phyloP scores from a whole-genome alignment of 2,797 vertebrate genomes.

The Acrossocheilus wenchowensis region DNA sequence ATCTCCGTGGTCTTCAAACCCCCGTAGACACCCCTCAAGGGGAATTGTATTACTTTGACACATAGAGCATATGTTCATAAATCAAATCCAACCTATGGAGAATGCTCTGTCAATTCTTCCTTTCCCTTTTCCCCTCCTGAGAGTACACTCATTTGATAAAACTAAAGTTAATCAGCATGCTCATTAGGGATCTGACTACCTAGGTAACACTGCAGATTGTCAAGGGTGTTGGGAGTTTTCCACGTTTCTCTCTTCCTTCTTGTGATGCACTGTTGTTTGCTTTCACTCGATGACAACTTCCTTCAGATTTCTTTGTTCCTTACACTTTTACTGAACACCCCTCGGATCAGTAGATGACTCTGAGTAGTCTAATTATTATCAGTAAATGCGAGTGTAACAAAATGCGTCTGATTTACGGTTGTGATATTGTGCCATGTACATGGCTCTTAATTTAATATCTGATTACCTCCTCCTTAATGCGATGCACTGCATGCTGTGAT shows the following conservation, averaged over 20 bases:
- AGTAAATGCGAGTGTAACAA: conserved; percentile 17
- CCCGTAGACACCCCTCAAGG: conserved; percentile 40
- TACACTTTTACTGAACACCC: not conserved
- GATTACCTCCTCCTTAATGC: conserved; percentile 34
- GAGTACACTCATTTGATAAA: conserved; percentile 55
- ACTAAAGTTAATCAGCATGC: conserved; percentile 57
- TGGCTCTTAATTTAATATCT: conserved; percentile 48
- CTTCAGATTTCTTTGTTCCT: not conserved
- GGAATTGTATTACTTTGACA: conserved; percentile 55
- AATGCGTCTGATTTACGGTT: conserved; percentile 19
- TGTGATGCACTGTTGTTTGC: not conserved
- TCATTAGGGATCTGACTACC: conserved; percentile 49
- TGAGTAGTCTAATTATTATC: conserved; percentile 17
- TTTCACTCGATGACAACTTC: not conserved
- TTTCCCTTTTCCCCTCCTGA: conserved; percentile 40
- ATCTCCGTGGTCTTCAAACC: conserved; percentile 43
- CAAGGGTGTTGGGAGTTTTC: conserved; percentile 35
- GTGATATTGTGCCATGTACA: conserved; percentile 7
- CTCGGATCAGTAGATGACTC: conserved; percentile 15
- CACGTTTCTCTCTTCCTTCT: not conserved
- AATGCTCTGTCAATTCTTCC: conserved; percentile 8
- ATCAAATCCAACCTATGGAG: conserved; percentile 57
- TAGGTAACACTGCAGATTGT: conserved; percentile 52
- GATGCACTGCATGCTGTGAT: conserved; percentile 41
- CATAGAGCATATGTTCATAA: conserved; percentile 58